Base-by-base conservation (phyloP, 92 coral and sea anemone genomes). In the Blastomussa wellsi region DNA sequence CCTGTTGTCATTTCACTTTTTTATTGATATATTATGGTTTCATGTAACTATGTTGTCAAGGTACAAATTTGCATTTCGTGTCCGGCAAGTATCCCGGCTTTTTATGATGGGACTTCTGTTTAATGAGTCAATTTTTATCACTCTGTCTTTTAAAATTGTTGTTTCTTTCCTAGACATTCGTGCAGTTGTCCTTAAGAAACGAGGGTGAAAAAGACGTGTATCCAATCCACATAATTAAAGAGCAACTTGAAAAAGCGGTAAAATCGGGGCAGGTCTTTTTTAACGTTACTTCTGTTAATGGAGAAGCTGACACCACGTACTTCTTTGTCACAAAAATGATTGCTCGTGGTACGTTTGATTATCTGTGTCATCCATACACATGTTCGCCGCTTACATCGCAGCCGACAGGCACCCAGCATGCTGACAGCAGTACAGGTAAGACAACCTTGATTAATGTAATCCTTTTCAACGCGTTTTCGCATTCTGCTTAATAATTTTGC, bases 101-200 rank as follows among this genome's bases (percentile, higher is more conserved):
- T 3, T 3, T 44, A 3, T 44, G 11, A 13, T 13, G 49, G 49
- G 11, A 44, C 49, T 44, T 44, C 12, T 44, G 74, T 33, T 22
- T 42, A 38, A 39, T 24, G 78, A 8, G 11, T 15, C 13, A 29
- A 16, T 32, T 19, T 68, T 19, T 10, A 13, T 20, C 74, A 13
- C 74, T 68, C 74, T 31, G 44, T 68, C 74, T 31, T 9, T 32
- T 68, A 33, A 35, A 24, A 29, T 65, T 13, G 14, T 9, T 74
- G 29, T 41, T 81, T 39, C 36, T 22, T 4, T 38, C 17, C 14
- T n/a, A 83, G 86, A 74, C 80, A 29, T 83, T 73, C 19, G 57
- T 83, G n/a, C 49, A 22, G 47, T 73, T 83, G 24, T 26, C 42
- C 17, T 47, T 83, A 62, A 74, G 86, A 62, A 83, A 83, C 42